A percentile compares a stretch with the other conserved stretches of the same genome.
Conservation (phyloP, 64 coral and sea anemone species). For the Actinia tenebrosa region DNA sequence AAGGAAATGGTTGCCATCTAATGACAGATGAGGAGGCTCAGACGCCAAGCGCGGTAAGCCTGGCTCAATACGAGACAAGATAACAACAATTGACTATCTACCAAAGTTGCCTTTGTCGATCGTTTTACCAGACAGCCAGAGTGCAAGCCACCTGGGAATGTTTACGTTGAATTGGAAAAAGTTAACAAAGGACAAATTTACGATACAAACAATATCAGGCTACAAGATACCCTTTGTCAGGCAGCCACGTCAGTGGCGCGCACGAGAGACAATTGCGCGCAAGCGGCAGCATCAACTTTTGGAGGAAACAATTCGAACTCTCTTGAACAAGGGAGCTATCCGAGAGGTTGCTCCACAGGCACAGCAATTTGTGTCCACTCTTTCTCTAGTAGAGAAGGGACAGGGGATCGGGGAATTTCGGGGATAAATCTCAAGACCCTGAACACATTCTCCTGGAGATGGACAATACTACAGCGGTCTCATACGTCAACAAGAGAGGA, state of each 20-base stretch:
- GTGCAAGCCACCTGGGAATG: conserved; percentile 22
- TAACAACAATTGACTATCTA: conserved; percentile 28
- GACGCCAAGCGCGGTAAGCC: conserved; percentile 12
- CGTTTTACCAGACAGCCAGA: neutral
- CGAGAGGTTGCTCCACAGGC: conserved; percentile 18
- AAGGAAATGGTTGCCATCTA: conserved; percentile 20
- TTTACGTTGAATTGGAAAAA: conserved; percentile 38
- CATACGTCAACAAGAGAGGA: conserved; percentile 38
- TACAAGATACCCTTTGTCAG: conserved; percentile 41
- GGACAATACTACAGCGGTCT: conserved; percentile 29
- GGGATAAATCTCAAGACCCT: conserved; percentile 29
- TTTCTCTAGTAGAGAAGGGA: conserved; percentile 54
- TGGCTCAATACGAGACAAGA: neutral
- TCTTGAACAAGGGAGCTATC: conserved; percentile 44
- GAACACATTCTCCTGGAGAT: conserved; percentile 13
- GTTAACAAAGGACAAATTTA: conserved; percentile 26
- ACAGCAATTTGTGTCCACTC: conserved; percentile 40
- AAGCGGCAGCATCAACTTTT: neutral
- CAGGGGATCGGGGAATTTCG: conserved; percentile 28
- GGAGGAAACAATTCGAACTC: conserved; percentile 7
- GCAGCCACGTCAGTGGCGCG: conserved; percentile 25
- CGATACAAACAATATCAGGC: conserved; percentile 29
- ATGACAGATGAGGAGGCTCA: conserved; percentile 8
- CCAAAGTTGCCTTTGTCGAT: neutral
- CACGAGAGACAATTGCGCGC: conserved; percentile 10